Percentiles rank a stretch among this genome's conserved stretches.
Evolutionary conservation across 2,113 vertebrate species (phyloP).

Genomic region (Hypomesus transpacificus): DNA sequence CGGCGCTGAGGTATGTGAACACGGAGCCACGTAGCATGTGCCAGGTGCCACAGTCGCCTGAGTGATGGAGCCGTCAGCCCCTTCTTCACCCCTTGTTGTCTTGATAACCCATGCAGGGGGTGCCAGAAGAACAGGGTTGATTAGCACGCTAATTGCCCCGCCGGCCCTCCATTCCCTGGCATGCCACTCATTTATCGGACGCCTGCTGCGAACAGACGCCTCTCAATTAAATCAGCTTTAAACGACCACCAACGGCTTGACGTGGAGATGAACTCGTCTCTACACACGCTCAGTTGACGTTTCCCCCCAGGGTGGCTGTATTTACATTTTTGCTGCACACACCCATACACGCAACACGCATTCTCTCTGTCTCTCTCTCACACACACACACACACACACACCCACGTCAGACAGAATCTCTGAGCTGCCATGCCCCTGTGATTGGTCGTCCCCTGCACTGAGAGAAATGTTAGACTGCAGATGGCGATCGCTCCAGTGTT

Average conservation of each 20-base stretch:
- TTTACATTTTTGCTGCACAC: conserved; percentile 33
- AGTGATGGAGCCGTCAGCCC: background rate
- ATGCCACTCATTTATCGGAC: conserved; percentile 56
- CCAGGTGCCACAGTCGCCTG: no score
- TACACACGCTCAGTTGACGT: conserved; percentile 32
- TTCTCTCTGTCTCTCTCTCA: no score
- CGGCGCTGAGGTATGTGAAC: no score
- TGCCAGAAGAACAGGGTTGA: conserved; percentile 54
- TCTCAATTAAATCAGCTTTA: conserved; percentile 56
- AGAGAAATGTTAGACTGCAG: no score
- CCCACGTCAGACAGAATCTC: no score
- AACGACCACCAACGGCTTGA: conserved; percentile 50
- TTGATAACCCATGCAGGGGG: conserved; percentile 54
- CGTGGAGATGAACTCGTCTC: conserved; percentile 37
- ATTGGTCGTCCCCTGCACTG: no score
- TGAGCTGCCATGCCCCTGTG: no score
- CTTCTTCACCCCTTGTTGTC: conserved; percentile 6
- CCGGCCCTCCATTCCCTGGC: conserved; percentile 48
- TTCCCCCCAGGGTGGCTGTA: conserved; percentile 27
- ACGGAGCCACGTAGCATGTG: no score
- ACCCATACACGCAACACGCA: background rate
- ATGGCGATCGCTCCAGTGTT: no score
- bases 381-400: no score
- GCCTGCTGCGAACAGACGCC: conserved; percentile 16
- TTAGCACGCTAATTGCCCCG: conserved; percentile 61